phyloP scores from a whole-genome alignment of 2,888 invertebrate genomes.

The Lithophane ornitopus region DNA sequence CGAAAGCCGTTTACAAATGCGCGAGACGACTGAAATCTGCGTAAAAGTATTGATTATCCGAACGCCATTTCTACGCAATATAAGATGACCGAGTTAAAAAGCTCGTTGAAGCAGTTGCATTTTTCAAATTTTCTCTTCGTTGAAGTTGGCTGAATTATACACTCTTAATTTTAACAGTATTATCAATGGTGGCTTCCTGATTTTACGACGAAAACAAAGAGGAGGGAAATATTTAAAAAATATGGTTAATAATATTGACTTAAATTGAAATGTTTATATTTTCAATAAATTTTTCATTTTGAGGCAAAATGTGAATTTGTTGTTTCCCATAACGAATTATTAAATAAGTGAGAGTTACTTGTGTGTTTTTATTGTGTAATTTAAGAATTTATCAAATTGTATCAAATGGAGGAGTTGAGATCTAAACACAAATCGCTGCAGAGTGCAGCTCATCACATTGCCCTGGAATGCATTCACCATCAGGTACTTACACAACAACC shows the following conservation, averaged over 20 bases:
- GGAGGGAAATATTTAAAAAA: conserved; percentile 56
- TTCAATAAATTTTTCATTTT: background rate
- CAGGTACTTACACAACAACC: conserved; percentile 76
- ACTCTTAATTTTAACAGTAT: conserved; percentile 19
- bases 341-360: background rate
- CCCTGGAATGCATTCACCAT: conserved; percentile 85
- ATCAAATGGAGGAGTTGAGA: conserved; percentile 83
- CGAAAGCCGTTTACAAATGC: background rate
- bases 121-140: background rate
- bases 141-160: background rate
- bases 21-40: conserved; percentile 25
- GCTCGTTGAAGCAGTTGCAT: background rate
- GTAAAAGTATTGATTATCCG: conserved; percentile 71
- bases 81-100: conserved; percentile 46
- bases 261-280: background rate
- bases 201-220: conserved; percentile 58
- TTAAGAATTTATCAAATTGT: conserved; percentile 2
- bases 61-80: conserved; percentile 70
- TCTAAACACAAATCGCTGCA: conserved; percentile 85
- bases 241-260: background rate
- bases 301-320: conserved; percentile 39
- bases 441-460: conserved; percentile 85
- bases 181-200: conserved; percentile 23
- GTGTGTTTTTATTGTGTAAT: conserved; percentile 27
- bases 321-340: conserved; percentile 5